These are phyloP conservation scores for Lordiphosa mommai DNA, from an alignment of 1,140 invertebrate species.

Conservation along the genomic window DNA sequence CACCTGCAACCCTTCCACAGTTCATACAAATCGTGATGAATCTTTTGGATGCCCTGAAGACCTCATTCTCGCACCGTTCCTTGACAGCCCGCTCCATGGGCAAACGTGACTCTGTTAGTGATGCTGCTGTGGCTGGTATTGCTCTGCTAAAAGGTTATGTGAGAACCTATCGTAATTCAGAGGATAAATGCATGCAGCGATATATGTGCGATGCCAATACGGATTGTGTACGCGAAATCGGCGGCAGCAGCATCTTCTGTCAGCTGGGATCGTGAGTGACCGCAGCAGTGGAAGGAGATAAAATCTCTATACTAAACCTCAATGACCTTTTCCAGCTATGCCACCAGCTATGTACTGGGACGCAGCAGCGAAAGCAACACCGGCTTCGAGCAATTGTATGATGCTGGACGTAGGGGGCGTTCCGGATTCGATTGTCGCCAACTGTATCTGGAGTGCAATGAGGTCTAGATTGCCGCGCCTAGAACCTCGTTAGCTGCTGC, in stretches of 20 bases:
- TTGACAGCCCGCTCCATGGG: slow-evolving; percentile 89
- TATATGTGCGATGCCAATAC: slow-evolving; percentile 93
- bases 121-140: slow-evolving; percentile 91
- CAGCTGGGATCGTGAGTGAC: slow-evolving; percentile 94
- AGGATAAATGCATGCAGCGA: slow-evolving; percentile 89
- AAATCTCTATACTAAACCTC: neutral
- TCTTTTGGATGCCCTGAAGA: slow-evolving; percentile 92
- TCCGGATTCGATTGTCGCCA: slow-evolving; percentile 91
- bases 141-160: slow-evolving; percentile 94
- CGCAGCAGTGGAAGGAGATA: neutral
- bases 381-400: slow-evolving; percentile 89
- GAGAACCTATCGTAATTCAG: slow-evolving; percentile 88
- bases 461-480: slow-evolving; percentile 83
- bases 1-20: slow-evolving; percentile 81
- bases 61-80: slow-evolving; percentile 94
- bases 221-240: slow-evolving; percentile 91
- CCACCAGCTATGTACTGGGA: slow-evolving; percentile 90
- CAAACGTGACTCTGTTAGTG: slow-evolving; percentile 90
- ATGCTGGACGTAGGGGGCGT: slow-evolving; percentile 90
- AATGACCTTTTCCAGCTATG: slow-evolving; percentile 83
- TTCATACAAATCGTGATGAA: slow-evolving; percentile 95
- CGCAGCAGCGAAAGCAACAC: slow-evolving; percentile 85
- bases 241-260: slow-evolving; percentile 92
- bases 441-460: slow-evolving; percentile 91
- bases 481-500: neutral